Evolutionary conservation across 2,797 vertebrate species (phyloP).

Genomic region (Acipenser transmontanus): DNA sequence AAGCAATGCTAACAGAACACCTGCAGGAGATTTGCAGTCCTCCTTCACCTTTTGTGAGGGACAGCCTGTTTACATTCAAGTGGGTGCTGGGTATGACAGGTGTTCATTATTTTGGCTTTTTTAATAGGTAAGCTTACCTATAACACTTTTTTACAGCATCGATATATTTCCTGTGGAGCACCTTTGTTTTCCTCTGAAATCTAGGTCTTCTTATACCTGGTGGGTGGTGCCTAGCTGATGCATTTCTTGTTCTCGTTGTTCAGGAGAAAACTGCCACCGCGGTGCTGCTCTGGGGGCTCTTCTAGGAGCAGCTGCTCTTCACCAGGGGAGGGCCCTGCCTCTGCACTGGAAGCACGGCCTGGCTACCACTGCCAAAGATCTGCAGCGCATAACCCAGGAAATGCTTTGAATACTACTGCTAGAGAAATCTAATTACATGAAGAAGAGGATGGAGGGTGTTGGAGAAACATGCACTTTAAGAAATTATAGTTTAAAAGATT

Average conservation of each 20-base stretch:
- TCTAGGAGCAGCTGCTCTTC: slow-evolving; percentile 34
- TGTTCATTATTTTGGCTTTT: not conserved
- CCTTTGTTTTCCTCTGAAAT: too few species aligned
- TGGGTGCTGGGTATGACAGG: not conserved
- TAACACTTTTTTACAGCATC: too few species aligned
- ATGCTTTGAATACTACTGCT: too few species aligned
- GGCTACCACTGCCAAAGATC: slow-evolving; percentile 20
- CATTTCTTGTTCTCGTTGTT: not conserved
- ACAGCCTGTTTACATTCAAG: slow-evolving; percentile 3
- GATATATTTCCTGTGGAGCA: too few species aligned
- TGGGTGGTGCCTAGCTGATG: not conserved
- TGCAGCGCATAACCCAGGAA: too few species aligned
- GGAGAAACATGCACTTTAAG: too few species aligned
- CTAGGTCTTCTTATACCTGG: not conserved
- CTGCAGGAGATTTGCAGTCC: too few species aligned
- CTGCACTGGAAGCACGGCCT: slow-evolving; percentile 44
- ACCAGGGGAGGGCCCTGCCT: slow-evolving; percentile 25
- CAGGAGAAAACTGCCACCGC: slow-evolving; percentile 59
- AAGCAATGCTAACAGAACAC: too few species aligned
- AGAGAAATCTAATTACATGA: too few species aligned
- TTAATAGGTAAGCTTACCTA: too few species aligned
- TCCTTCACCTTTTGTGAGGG: not conserved
- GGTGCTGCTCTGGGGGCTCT: slow-evolving; percentile 51
- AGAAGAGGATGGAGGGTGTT: too few species aligned
- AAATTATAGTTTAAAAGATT: too few species aligned